Evolutionary conservation across 2,113 vertebrate genomes (phyloP).

Genomic region (Vidua macroura): DNA sequence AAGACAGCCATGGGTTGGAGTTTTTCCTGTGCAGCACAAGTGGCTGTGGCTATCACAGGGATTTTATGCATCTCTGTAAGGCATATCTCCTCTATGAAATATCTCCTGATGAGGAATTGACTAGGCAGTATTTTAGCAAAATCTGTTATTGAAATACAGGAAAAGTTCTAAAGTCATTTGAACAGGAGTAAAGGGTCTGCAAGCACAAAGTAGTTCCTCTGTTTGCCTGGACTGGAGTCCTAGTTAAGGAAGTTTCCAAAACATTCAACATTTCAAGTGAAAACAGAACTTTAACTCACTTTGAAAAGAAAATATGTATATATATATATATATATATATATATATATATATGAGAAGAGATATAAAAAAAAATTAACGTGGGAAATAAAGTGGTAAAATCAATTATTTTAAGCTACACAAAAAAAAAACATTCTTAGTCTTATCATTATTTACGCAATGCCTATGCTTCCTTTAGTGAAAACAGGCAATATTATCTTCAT

Average conservation of each 20-base stretch:
- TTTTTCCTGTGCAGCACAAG: background rate
- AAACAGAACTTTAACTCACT: background rate
- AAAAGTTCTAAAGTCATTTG: background rate
- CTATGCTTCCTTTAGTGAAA: background rate
- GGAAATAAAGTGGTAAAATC: background rate
- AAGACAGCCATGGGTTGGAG: background rate
- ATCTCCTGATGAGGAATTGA: background rate
- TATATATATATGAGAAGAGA: background rate
- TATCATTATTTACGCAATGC: background rate
- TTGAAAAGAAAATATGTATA: no score
- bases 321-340: background rate
- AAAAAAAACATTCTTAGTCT: background rate
- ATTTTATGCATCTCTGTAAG: background rate
- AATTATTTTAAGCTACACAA: background rate
- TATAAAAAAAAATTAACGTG: background rate
- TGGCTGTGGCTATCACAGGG: background rate
- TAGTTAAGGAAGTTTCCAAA: background rate
- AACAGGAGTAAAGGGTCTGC: background rate
- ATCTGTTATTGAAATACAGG: background rate
- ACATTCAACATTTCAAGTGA: background rate
- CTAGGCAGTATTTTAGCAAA: background rate
- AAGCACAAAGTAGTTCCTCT: background rate
- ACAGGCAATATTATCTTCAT: background rate
- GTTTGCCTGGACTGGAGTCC: background rate
- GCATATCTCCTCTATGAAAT: background rate